A percentile compares a stretch with the other conserved stretches of the same genome.
phyloP scores from a whole-genome alignment of 2,113 vertebrate species.

The Corythornis vintsioides region DNA sequence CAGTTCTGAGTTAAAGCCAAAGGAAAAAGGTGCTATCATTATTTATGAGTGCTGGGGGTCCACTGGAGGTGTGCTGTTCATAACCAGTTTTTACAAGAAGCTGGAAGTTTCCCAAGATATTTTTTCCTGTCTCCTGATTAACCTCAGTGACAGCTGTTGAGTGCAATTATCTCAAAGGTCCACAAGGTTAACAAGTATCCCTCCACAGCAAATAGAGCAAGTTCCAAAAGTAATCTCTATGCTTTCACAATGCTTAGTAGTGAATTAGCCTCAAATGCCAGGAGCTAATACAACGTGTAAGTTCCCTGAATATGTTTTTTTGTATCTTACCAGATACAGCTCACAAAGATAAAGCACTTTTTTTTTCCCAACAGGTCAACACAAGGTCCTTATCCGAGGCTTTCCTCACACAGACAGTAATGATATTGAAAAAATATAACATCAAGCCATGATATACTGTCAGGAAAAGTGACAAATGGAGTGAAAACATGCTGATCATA shows the following conservation, averaged over 20 bases:
- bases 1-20: not conserved
- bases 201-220: not conserved
- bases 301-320: not conserved
- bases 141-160: not conserved
- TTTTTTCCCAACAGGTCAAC: not conserved
- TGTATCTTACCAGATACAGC: not conserved
- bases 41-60: not conserved
- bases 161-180: not conserved
- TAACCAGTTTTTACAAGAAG: not conserved
- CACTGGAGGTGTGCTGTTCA: not conserved
- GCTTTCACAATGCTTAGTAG: not conserved
- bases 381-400: not conserved
- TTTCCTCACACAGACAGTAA: not conserved
- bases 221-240: not conserved
- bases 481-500: not conserved
- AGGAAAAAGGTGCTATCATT: not conserved
- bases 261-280: not conserved
- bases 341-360: not conserved
- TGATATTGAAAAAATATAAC: not conserved
- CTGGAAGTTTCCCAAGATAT: not conserved
- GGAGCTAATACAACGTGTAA: not conserved
- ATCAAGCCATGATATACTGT: not conserved
- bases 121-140: not conserved
- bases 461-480: not conserved
- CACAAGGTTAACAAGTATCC: not conserved